These are phyloP conservation scores for Cichladusa arquata DNA, from an alignment of 2,113 vertebrate species.

Conservation along the genomic window DNA sequence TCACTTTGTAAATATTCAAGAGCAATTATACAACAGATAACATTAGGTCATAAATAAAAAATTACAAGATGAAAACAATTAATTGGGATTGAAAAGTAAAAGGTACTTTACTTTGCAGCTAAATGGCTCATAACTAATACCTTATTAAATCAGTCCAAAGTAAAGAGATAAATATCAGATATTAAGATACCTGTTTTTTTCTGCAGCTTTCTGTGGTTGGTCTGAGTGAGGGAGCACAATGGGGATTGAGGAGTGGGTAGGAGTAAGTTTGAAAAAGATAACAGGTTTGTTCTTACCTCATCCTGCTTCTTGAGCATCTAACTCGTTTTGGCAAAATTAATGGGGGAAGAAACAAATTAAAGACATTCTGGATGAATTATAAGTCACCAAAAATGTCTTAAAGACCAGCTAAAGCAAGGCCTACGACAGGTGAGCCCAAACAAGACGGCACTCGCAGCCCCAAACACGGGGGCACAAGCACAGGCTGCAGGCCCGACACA, in stretches of 20 bases:
- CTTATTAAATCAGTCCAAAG: not conserved
- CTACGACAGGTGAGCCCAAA: accelerated
- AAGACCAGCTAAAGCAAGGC: not conserved
- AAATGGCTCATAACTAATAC: not conserved
- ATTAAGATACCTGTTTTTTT: not conserved
- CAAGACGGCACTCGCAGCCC: not conserved
- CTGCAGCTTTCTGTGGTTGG: not conserved
- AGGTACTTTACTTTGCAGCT: not conserved
- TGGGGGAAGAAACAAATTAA: not conserved
- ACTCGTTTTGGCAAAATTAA: not conserved
- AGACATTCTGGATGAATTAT: not conserved
- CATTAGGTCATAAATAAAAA: not conserved
- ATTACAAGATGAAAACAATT: not conserved
- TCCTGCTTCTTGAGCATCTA: not conserved
- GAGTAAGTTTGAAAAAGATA: not conserved
- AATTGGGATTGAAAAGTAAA: not conserved
- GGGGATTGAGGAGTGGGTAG: not conserved
- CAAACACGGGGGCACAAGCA: accelerated
- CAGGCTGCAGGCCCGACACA: not conserved
- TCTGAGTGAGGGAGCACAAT: not conserved
- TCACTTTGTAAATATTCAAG: not conserved
- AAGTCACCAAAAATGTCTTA: not conserved
- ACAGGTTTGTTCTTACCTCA: not conserved
- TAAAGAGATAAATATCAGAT: not conserved
- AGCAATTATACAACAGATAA: not conserved